phyloP scores from a whole-genome alignment of 1,140 invertebrate genomes.

The Ips nitidus region DNA sequence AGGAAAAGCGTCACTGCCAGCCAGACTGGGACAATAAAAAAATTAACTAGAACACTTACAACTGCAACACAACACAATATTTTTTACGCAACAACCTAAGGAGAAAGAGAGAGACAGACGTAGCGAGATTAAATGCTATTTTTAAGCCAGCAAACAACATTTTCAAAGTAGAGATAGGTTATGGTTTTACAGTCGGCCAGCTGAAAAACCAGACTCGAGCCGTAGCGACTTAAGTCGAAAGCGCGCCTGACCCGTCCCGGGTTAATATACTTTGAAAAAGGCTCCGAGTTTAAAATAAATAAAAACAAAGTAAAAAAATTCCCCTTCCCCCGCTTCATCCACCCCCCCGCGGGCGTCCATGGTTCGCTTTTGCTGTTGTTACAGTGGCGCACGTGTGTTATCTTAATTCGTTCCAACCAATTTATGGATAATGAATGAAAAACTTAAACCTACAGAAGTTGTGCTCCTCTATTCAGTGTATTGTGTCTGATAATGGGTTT shows the following conservation, averaged over 20 bases:
- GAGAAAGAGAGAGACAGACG: neutral
- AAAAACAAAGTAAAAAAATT: constrained; percentile 44
- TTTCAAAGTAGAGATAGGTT: constrained; percentile 50
- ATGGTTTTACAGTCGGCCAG: constrained; percentile 46
- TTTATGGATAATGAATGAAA: no score
- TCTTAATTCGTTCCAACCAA: no score
- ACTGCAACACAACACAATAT: constrained; percentile 7
- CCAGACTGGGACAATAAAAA: no score
- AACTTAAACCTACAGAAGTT: no score
- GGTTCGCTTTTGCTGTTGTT: no score
- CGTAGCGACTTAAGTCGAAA: constrained; percentile 30
- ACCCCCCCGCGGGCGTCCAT: no score
- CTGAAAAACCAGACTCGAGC: constrained; percentile 17
- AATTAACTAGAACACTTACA: no score
- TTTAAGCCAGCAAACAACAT: constrained; percentile 49
- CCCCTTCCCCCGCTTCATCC: no score
- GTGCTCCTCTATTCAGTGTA: no score
- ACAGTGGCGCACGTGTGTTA: no score
- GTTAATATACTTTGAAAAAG: constrained; percentile 51
- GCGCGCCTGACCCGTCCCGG: constrained; percentile 35
- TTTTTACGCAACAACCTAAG: constrained; percentile 33
- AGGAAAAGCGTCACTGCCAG: no score
- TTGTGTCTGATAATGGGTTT: no score
- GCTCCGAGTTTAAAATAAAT: constrained; percentile 49
- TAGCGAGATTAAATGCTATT: constrained; percentile 48